Evolutionary conservation across 2,888 invertebrate genomes (phyloP), one percentile per base, ranked within the genome.

Genomic region (Altica lythri): DNA sequence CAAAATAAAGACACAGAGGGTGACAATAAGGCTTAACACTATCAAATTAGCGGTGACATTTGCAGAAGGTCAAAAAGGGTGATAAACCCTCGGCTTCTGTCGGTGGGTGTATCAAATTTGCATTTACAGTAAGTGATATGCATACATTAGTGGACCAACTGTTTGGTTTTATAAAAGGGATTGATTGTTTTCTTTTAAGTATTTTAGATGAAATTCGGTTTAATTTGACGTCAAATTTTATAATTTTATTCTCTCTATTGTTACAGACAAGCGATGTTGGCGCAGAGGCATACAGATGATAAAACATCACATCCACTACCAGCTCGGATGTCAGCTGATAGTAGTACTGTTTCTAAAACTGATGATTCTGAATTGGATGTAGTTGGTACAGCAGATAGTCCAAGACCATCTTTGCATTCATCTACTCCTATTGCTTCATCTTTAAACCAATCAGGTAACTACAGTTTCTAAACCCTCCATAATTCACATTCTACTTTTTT

Each of bases 301-400:
- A 80, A 82, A 76, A 77, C 81, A 72, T 74, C 75, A 1, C 77
- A 77, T 66, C 77, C 76, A 2, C 65, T 76, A 29, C 77, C 75
- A 9, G 77, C 76, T 9, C 66, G 75, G 45, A 77, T 76, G 77
- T 76, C 76, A n/a, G 76, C 77, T 2, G 77, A 77, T 59, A 77
- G 75, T 58, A 75, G 76, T 62, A 77, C 76, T 2, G 74, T 74
- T 82, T 89, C 68, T 86, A 92, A 73, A 67, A 80, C 84, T 66
- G 90, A 90, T 61, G 92, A 93, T 65, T 92, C 92, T 56, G 93
- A 93, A 75, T 78, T 93, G 71, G 93, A 93, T 76, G 93, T 93
- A 16, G 93, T 93, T 0, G 92, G 92, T 0, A 92, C 90, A 19
- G 86, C 91, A 45, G 91, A 92, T 69, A 89, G 89, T 65, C 90